Percentiles rank a stretch among this genome's conserved stretches.
Evolutionary conservation across 2,113 vertebrate species (phyloP).

Genomic region (Narcine bancroftii): DNA sequence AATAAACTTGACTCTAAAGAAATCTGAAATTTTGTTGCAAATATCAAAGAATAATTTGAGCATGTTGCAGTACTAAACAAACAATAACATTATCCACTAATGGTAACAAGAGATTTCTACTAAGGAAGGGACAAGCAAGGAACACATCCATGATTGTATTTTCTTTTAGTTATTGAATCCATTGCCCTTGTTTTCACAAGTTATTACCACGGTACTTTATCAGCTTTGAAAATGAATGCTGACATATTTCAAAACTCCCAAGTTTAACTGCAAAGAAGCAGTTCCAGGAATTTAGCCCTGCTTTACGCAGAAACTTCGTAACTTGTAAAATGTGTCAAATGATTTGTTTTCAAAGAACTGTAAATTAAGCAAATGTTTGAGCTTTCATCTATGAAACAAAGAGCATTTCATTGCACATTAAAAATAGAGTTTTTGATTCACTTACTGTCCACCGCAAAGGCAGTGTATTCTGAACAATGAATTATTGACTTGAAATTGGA

Average conservation of each 20-base stretch:
- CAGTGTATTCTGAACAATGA: background rate
- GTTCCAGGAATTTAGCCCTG: background rate
- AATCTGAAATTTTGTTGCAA: background rate
- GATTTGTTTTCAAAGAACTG: conserved; percentile 8
- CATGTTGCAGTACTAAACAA: background rate
- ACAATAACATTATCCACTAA: background rate
- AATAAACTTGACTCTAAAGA: too few relatives aligned
- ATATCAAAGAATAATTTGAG: background rate
- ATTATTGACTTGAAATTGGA: background rate
- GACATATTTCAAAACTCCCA: conserved; percentile 33
- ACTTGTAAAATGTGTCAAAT: conserved; percentile 19
- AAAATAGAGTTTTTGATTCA: background rate
- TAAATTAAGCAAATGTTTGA: background rate
- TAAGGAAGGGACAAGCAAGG: background rate
- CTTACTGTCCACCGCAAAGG: background rate
- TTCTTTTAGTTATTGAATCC: background rate
- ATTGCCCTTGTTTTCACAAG: background rate
- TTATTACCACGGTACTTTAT: background rate
- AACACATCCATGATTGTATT: background rate
- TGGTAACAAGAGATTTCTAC: background rate
- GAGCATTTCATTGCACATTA: background rate
- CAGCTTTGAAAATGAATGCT: conserved; percentile 2
- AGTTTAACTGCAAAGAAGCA: background rate
- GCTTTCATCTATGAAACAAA: background rate
- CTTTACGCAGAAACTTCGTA: background rate